Base-by-base conservation (phyloP, 2,113 vertebrate genomes). In the Oryzias woworae region DNA sequence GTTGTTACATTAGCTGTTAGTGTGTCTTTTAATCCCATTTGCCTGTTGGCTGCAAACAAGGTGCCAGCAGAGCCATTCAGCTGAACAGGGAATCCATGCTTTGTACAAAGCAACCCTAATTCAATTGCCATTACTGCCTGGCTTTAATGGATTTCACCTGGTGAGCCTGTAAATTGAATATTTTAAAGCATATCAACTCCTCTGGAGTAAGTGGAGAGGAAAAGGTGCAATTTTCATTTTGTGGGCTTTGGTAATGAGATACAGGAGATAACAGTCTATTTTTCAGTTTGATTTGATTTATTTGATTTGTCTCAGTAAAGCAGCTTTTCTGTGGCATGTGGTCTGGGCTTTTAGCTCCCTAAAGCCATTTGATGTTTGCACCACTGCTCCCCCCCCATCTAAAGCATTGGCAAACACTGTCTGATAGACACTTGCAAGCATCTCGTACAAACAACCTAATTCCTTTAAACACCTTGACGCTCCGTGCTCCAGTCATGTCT, bases 81-180 rank as follows among this genome's bases (percentile, higher is more conserved):
- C 61, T 60, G 82, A 80, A 71, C 56, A 67, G 65, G 22, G 73
- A 80, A 76, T 65, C 68, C 65, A 59, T 62, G 65, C 61, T 78
- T 76, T 73, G 61, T 66, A 68, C 20, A 14, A 66, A 69, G 72
- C 75, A 73, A 59, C 68, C 66, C 77, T 82, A 87, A 89, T 89
- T 88, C 75, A 81, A 83, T 87, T 80, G 82, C 84, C 78, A 74
- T 82, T 66, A 75, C 73, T 68, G 78, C 69, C 81, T 81, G 78
- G 52, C 66, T 80, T 77, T 87, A 86, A 85, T 88, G 82, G 84
- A 66, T 89, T 89, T 85, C 85, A 89, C 83, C 81, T 82, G 80
- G 75, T 62, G 81, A 79, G 80, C 44, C 69, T 72, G 77, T 64
- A 85, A 85, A 90, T 82, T 81, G 77, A 82, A 85, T 84, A 86